Conservation (phyloP, 2,113 vertebrate genomes). For the Scartelaos histophorus region DNA sequence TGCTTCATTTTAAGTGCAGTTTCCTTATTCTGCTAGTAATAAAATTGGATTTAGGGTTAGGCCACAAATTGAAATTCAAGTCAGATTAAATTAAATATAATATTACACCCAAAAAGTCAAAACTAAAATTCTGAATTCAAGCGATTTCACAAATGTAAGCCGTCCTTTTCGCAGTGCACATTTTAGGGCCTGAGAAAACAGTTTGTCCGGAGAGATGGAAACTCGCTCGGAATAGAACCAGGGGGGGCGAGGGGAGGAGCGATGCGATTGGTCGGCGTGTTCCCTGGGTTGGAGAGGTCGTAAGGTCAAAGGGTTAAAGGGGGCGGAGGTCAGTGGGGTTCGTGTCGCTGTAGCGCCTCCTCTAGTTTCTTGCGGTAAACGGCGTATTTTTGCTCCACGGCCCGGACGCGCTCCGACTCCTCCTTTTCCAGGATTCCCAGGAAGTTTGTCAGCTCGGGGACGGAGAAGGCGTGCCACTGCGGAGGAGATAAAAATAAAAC, state of each 20-base stretch:
- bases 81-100: neutral
- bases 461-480: conserved; percentile 96
- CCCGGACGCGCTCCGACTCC: conserved; percentile 87
- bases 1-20: too few species aligned
- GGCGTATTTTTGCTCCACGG: conserved; percentile 85
- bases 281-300: conserved; percentile 41
- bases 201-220: conserved; percentile 19
- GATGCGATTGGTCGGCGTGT: conserved; percentile 1
- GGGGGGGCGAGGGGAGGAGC: neutral
- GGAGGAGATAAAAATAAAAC: neutral
- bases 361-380: conserved; percentile 85
- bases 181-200: conserved; percentile 67
- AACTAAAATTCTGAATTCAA: neutral
- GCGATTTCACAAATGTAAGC: neutral
- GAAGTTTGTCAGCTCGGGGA: conserved; percentile 98
- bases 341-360: conserved; percentile 76
- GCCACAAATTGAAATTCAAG: too few species aligned
- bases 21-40: too few species aligned
- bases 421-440: conserved; percentile 90
- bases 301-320: conserved; percentile 34
- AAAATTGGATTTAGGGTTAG: too few species aligned
- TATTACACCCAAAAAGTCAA: neutral
- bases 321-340: conserved; percentile 49
- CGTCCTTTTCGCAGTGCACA: neutral
- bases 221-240: conserved; percentile 25